phyloP scores from a whole-genome alignment of 2,888 invertebrate genomes.

The Spatulosminthurus flaviceps region DNA sequence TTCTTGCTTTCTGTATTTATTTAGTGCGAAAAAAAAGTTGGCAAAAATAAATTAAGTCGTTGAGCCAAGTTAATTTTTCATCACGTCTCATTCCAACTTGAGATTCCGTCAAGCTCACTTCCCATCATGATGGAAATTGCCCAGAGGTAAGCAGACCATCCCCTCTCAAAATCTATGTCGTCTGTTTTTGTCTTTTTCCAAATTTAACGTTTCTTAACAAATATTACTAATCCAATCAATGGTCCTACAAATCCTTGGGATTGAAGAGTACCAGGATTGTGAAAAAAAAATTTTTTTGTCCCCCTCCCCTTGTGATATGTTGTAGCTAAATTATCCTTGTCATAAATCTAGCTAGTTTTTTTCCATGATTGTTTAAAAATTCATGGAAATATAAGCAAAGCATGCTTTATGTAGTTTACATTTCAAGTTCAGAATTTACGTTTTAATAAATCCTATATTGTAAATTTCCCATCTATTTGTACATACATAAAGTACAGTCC shows the following conservation, averaged over 20 bases:
- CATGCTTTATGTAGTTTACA: not conserved
- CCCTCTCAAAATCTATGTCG: not conserved
- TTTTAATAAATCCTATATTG: not conserved
- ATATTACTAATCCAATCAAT: too few relatives aligned
- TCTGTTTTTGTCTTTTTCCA: not conserved
- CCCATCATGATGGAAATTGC: conserved; percentile 38
- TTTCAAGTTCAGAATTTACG: not conserved
- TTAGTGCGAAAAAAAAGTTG: not conserved
- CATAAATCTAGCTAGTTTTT: too few relatives aligned
- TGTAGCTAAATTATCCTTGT: too few relatives aligned
- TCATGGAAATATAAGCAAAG: not conserved
- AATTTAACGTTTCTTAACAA: too few relatives aligned
- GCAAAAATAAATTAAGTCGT: conserved; percentile 16
- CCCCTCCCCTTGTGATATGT: too few relatives aligned
- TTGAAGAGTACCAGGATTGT: too few relatives aligned
- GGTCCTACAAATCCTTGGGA: too few relatives aligned
- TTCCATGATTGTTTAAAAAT: not conserved
- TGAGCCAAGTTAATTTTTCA: not conserved
- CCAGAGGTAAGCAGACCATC: conserved; percentile 32
- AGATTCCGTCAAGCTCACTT: not conserved
- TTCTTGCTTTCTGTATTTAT: not conserved
- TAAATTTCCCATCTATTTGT: too few relatives aligned
- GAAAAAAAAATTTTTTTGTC: too few relatives aligned
- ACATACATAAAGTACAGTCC: not conserved
- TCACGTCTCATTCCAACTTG: not conserved